Evolutionary conservation across 2,113 vertebrate species (phyloP).

Genomic region (Nematolebias whitei): DNA sequence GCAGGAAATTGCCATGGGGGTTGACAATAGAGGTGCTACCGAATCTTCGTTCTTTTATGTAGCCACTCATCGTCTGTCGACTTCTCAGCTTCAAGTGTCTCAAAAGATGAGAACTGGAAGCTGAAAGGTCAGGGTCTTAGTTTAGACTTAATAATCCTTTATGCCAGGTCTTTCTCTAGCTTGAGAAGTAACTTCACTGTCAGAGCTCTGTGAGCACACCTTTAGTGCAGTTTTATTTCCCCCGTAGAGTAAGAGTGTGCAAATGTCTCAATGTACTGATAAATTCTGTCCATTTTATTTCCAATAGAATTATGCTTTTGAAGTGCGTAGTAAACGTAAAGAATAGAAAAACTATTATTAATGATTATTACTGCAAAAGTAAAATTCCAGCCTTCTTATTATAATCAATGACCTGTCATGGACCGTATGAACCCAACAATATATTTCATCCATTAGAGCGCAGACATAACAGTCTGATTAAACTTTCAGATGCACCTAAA

Average conservation of each 20-base stretch:
- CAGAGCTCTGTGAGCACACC: constrained; percentile 27
- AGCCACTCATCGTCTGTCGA: constrained; percentile 13
- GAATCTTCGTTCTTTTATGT: constrained; percentile 18
- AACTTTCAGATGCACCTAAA: constrained; percentile 66
- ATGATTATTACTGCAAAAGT: neutral
- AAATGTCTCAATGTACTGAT: too few relatives aligned
- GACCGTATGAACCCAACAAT: neutral
- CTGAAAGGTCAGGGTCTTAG: constrained; percentile 17
- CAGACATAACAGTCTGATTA: constrained; percentile 65
- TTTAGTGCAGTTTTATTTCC: constrained; percentile 5
- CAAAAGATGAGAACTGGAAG: constrained; percentile 43
- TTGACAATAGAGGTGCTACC: constrained; percentile 1
- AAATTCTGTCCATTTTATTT: too few relatives aligned
- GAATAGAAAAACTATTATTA: neutral
- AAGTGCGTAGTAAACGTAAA: neutral
- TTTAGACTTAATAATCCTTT: constrained; percentile 35
- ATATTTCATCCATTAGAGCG: constrained; percentile 28
- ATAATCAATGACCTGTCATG: constrained; percentile 11
- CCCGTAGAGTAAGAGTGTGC: too few relatives aligned
- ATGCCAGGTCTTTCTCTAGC: constrained; percentile 8
- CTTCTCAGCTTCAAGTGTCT: constrained; percentile 47
- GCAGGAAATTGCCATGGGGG: neutral
- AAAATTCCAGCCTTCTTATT: neutral
- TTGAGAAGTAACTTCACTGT: constrained; percentile 29
- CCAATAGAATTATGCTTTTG: too few relatives aligned